Evolutionary conservation across 2,888 invertebrate genomes (phyloP), one percentile per base, ranked within the genome.

Genomic region (Conus canariensis): DNA sequence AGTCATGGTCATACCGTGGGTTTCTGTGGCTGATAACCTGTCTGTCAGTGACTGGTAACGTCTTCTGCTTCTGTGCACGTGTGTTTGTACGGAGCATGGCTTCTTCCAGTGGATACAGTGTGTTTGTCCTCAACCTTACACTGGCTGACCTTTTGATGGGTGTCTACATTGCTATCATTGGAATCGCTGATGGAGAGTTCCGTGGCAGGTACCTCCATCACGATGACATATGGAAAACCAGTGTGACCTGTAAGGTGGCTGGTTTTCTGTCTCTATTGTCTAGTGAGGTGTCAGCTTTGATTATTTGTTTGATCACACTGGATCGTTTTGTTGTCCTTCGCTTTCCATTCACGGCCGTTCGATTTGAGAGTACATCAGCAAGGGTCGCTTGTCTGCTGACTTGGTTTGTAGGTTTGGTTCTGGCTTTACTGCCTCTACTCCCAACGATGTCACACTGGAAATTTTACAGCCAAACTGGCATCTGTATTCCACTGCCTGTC

Each of bases 281-380:
- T 22, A 74, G 70, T 74, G 70, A 74, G n/a, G 70, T 74, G 22
- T 74, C 70, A 74, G 70, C 70, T 22, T 22, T 74, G 70, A 74
- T 74, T 8, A 74, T 74, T 22, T 74, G 70, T 16, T 5, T 74
- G 19, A 74, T 74, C 5, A 74, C 70, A 74, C 70, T 74, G 70
- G 70, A 74, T 74, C 70, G 70, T 74, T 74, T 74, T 74, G 12
- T 74, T 74, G 70, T 74, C 70, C 70, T 74, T 74, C 22, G 25
- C 7, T 74, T 74, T 74, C 70, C 70, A 74, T 74, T 74, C 70
- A 74, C 19, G 19, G 1, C 70, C 16, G 14, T 74, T 8, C 70
- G 70, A 74, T 74, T 74, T 22, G 22, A 74, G n/a, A 74, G 22
- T 12, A 8, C 22, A n/a, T 74, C 70, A 74, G 70, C 70, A 14